These are phyloP conservation scores for Rynchops niger DNA, from an alignment of 2,113 vertebrate genomes.

Conservation along the genomic window DNA sequence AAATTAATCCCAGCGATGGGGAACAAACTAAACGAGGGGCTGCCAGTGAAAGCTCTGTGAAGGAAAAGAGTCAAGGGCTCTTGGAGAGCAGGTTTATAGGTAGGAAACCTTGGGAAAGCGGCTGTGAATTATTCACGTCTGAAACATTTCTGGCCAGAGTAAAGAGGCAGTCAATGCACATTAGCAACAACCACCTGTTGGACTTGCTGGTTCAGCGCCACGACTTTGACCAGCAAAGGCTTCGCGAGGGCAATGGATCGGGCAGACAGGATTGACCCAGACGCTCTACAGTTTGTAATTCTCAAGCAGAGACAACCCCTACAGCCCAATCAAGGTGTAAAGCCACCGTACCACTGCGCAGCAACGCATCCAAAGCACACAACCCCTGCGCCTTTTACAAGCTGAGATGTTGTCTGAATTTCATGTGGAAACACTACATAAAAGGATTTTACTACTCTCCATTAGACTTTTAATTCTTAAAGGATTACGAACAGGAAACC, in stretches of 20 bases:
- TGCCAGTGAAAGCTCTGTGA: neutral
- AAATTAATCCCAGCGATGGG: neutral
- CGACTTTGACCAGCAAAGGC: accelerated
- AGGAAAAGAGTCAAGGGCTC: neutral
- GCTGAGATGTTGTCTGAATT: neutral
- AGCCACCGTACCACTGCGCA: neutral
- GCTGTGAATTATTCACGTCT: neutral
- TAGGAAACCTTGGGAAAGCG: neutral
- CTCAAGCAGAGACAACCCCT: neutral
- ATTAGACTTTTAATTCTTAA: neutral
- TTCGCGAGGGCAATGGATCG: accelerated
- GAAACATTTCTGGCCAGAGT: neutral
- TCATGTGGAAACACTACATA: neutral
- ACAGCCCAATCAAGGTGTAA: neutral
- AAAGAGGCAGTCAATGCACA: neutral
- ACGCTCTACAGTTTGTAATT: neutral
- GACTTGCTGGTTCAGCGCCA: neutral
- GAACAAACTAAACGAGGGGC: neutral
- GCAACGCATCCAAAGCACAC: neutral
- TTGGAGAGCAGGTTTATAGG: neutral
- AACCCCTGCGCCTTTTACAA: neutral
- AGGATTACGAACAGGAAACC: neutral
- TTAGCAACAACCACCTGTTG: neutral
- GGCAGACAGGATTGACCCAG: neutral
- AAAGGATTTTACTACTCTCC: neutral